Conservation (phyloP, 2,113 vertebrate genomes). For the Cyanistes caeruleus region DNA sequence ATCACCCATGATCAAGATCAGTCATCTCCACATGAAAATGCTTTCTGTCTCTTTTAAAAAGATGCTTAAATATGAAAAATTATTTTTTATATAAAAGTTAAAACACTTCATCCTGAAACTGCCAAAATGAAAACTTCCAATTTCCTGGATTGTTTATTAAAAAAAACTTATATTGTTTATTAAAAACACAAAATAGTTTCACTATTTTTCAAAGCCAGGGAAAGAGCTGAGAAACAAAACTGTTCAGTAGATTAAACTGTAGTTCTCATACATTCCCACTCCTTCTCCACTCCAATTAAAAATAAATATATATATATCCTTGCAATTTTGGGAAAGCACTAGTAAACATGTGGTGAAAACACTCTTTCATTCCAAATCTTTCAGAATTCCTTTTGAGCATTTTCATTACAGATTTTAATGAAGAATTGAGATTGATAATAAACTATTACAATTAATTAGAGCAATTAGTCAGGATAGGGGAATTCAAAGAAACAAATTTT, state of each 20-base stretch:
- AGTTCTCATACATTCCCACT: not conserved
- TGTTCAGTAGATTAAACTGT: not conserved
- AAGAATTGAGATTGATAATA: not conserved
- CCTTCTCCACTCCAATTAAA: not conserved
- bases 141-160: slow-evolving; percentile 55
- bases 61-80: slow-evolving; percentile 33
- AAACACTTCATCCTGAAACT: slow-evolving; percentile 31
- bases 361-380: not conserved
- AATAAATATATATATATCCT: not conserved
- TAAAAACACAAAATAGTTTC: slow-evolving; percentile 20
- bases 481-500: not conserved
- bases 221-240: not conserved
- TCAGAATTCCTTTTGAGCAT: not conserved
- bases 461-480: not conserved
- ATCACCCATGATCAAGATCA: not conserved
- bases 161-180: not conserved
- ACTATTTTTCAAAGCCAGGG: not conserved
- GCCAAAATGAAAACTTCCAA: slow-evolving; percentile 4
- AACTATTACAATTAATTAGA: not conserved
- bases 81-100: slow-evolving; percentile 19
- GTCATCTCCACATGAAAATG: not conserved
- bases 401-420: not conserved
- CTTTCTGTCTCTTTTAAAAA: not conserved
- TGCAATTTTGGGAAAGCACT: not conserved
- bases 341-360: not conserved